Evolutionary conservation across 2,797 vertebrate species (phyloP), one percentile per base, ranked within the genome.

Genomic region (Lerista edwardsae): DNA sequence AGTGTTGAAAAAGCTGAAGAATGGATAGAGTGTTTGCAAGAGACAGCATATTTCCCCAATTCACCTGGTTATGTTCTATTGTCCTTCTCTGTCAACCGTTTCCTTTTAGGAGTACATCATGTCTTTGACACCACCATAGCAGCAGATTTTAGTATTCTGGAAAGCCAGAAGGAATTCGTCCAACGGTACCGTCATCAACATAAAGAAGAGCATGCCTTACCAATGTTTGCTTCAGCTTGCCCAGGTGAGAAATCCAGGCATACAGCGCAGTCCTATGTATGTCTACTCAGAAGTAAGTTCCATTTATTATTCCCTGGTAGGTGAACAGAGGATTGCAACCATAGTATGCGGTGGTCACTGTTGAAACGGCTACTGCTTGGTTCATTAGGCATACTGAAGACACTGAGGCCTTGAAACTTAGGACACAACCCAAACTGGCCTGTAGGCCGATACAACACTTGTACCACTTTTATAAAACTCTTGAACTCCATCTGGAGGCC

Each of bases 201-300:
- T 86, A 97, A 98, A 44, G 97, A 98, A 79, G 93, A 96, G 73
- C 96, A 96, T 9, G 96, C 97, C 19, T 91, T 99, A 91, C 98
- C 98, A 31, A 98, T 99, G 98, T 98, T 99, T 94, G 98, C 98
- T 83, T 99, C 98, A 21, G 97, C 98, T 69, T 99, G 98, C 90
- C 98, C 98, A 82, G 98, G 98, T 99, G 93, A 97, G 94, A 78
- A 17, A 73, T 27, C 0, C 3, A 80, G n/a, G n/a, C n/a, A n/a
- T n/a, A n/a, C n/a, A n/a, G n/a, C n/a, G n/a, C n/a, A n/a, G n/a
- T n/a, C n/a, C n/a, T n/a, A n/a, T n/a, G n/a, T n/a, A n/a, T n/a
- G n/a, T n/a, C n/a, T n/a, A n/a, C n/a, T n/a, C n/a, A n/a, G n/a
- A n/a, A n/a, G n/a, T n/a, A n/a, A n/a, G n/a, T n/a, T n/a, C n/a